Percentiles rank a stretch among this genome's conserved stretches.
Conservation (phyloP, 2,797 vertebrate genomes). For the Lophius americanus region DNA sequence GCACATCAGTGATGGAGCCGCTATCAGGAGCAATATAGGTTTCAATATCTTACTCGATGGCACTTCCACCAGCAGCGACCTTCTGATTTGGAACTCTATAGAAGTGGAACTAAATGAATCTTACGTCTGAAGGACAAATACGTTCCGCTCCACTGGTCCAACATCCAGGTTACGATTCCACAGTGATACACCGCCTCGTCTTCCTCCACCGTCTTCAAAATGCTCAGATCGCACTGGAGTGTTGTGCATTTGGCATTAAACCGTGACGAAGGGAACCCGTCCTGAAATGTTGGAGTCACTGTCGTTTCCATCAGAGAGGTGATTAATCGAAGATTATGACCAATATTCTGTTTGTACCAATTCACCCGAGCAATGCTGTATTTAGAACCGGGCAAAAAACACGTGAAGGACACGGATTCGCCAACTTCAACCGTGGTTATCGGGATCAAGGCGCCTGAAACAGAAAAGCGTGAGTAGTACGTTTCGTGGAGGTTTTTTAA, state of each 20-base stretch:
- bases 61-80: too few relatives aligned
- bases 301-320: slow-evolving; percentile 6
- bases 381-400: not conserved
- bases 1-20: too few relatives aligned
- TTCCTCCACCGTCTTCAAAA: slow-evolving; percentile 22
- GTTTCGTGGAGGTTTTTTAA: too few relatives aligned
- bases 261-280: slow-evolving; percentile 16
- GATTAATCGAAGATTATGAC: slow-evolving; percentile 32
- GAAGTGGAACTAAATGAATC: too few relatives aligned
- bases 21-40: too few relatives aligned
- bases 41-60: too few relatives aligned
- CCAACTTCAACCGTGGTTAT: slow-evolving; percentile 15
- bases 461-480: not conserved
- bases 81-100: too few relatives aligned
- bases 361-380: slow-evolving; percentile 31
- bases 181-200: slow-evolving; percentile 58
- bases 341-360: slow-evolving; percentile 54
- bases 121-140: slow-evolving; percentile 50
- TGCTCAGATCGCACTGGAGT: slow-evolving; percentile 32
- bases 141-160: slow-evolving; percentile 29
- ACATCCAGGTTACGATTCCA: slow-evolving; percentile 18
- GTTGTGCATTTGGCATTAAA: slow-evolving; percentile 1
- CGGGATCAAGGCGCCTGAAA: slow-evolving; percentile 34
- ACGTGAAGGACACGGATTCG: slow-evolving; percentile 33
- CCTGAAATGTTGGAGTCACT: not conserved